A percentile compares a stretch with the other conserved stretches of the same genome.
These are phyloP conservation scores for Tribolium freemani DNA, from an alignment of 2,888 invertebrate species.

Conservation along the genomic window DNA sequence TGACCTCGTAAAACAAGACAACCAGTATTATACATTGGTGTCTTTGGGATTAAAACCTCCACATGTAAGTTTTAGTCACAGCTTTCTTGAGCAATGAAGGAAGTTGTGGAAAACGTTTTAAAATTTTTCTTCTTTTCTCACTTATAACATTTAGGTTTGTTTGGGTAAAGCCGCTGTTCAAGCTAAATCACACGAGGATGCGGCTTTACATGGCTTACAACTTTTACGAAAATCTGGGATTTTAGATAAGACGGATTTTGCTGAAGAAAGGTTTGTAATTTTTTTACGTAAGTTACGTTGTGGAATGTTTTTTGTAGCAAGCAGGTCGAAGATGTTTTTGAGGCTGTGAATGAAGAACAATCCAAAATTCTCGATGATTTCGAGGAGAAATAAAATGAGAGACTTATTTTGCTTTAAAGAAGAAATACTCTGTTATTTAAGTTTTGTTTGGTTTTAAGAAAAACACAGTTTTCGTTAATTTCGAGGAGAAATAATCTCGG, in stretches of 20 bases:
- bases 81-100: constrained; percentile 29
- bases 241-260: constrained; percentile 20
- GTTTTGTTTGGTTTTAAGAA: too few species aligned
- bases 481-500: too few species aligned
- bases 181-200: constrained; percentile 52
- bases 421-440: too few species aligned
- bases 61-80: constrained; percentile 51
- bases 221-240: constrained; percentile 48
- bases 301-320: neutral
- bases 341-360: neutral
- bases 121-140: neutral
- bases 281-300: too few species aligned
- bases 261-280: neutral
- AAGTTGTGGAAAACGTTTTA: too few species aligned
- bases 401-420: too few species aligned
- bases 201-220: constrained; percentile 53
- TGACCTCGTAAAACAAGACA: constrained; percentile 49
- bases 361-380: too few species aligned
- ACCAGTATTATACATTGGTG: constrained; percentile 49
- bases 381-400: too few species aligned
- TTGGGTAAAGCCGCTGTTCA: constrained; percentile 53
- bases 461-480: too few species aligned
- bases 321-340: neutral
- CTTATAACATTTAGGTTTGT: constrained; percentile 54
- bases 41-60: constrained; percentile 55